phyloP scores from a whole-genome alignment of 2,888 invertebrate genomes.

The Harpalus rufipes region DNA sequence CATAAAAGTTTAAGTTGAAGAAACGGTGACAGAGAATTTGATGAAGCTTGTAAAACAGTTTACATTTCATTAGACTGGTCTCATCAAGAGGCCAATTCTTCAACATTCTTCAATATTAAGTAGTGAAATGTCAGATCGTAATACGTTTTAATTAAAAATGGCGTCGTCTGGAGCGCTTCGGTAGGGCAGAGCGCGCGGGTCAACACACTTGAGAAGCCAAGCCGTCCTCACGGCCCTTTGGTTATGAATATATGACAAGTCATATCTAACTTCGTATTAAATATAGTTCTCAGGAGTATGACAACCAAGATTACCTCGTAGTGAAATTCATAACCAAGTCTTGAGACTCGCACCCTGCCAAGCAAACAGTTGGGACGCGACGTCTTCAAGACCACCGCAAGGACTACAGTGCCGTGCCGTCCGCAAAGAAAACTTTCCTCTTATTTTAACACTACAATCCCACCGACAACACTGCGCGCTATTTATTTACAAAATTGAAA shows the following conservation, averaged over 20 bases:
- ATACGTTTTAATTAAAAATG: conserved; percentile 66
- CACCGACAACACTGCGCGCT: too few species aligned
- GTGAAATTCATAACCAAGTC: conserved; percentile 66
- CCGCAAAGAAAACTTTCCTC: neutral
- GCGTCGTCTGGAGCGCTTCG: conserved; percentile 29
- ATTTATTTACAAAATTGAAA: too few species aligned
- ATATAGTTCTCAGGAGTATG: conserved; percentile 67
- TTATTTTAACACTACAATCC: too few species aligned
- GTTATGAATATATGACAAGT: conserved; percentile 67
- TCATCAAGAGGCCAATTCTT: conserved; percentile 49
- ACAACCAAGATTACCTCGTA: conserved; percentile 67
- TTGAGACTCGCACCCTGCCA: conserved; percentile 38
- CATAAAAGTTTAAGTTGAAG: conserved; percentile 14
- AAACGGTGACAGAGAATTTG: conserved; percentile 12
- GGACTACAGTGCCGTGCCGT: conserved; percentile 2
- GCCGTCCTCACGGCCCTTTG: conserved; percentile 61
- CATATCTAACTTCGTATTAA: conserved; percentile 67
- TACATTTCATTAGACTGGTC: conserved; percentile 55
- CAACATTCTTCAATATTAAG: conserved; percentile 60
- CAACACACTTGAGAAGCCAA: conserved; percentile 60
- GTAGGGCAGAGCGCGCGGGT: conserved; percentile 50
- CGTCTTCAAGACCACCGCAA: conserved; percentile 1
- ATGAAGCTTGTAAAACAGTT: conserved; percentile 57
- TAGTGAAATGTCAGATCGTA: conserved; percentile 57
- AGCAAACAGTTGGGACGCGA: conserved; percentile 49